Base-by-base conservation (phyloP, 2,888 invertebrate species). In the Pristionchus japonicus region DNA sequence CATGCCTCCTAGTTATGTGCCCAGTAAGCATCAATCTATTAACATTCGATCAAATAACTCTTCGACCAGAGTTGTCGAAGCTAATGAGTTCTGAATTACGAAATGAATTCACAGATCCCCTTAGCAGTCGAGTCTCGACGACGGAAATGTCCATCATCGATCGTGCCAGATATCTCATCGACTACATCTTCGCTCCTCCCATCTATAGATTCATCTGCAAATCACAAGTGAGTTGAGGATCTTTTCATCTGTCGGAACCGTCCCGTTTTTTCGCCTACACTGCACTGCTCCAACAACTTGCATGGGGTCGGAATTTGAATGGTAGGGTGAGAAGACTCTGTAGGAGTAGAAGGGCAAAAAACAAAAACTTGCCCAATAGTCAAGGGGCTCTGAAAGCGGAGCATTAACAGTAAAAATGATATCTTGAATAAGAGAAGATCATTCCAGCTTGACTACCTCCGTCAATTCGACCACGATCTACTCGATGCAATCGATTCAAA, bases 151-250 rank as follows among this genome's bases (percentile, higher is more conserved):
- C 52, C 0, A 34, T 83, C 82, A 34, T 49, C 23, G 82, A 83
- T 83, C 82, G 82, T 31, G 82, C 82, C 20, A 15, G 82, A 23
- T 52, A 83, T 52, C 82, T 83, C 23, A 52, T 83, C 82, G 82
- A 83, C 23, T 52, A 83, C 82, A 34, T 83, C n/a, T 34, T 83
- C 23, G 82, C 52, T 23, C 52, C 52, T 11, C 82, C 82, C 49
- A 52, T 83, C 20, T 83, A 83, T 37, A 40, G 37, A 34, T 83
- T 49, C 20, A 83, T 83, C 31, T 83, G 82, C 20, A 34, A 31
- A 23, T 13, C 82, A 9, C 82, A 83, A 52, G 82, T 83, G 4
- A 2, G 70, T 1, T 1, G 23, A 9, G 27, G 9, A 31, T 15
- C n/a, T n/a, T n/a, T n/a, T n/a, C n/a, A n/a, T n/a, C n/a, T n/a